phyloP scores from a whole-genome alignment of 2,888 invertebrate species.

The Athalia circularis region DNA sequence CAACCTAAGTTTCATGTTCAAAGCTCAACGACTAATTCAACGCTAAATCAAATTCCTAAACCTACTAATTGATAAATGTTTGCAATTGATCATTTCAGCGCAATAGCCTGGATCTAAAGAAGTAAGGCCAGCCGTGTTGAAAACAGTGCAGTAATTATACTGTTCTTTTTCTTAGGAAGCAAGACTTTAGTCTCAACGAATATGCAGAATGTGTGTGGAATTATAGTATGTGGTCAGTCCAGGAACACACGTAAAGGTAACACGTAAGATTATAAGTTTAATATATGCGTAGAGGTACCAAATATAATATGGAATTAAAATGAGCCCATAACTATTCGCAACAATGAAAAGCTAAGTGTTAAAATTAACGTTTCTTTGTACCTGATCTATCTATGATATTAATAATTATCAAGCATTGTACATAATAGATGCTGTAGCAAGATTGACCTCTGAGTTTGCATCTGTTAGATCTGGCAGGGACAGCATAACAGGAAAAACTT shows the following conservation, averaged over 20 bases:
- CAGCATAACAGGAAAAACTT: constrained; percentile 70
- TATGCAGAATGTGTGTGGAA: constrained; percentile 14
- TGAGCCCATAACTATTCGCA: constrained; percentile 9
- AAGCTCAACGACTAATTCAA: too few relatives aligned
- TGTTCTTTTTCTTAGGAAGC: background rate
- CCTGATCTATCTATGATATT: background rate
- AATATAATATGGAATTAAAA: constrained; percentile 10
- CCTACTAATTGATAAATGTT: too few relatives aligned
- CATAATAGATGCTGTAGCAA: constrained; percentile 71
- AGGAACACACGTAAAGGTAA: background rate
- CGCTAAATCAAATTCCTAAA: too few relatives aligned
- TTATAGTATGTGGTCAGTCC: constrained; percentile 2
- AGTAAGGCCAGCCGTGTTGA: constrained; percentile 1
- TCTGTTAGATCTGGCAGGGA: constrained; percentile 70
- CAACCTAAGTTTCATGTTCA: too few relatives aligned
- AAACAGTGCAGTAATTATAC: background rate
- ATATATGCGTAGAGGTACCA: background rate
- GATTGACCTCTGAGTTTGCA: constrained; percentile 66
- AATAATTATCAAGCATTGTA: constrained; percentile 57
- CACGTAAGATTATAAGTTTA: constrained; percentile 16
- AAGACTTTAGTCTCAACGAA: background rate
- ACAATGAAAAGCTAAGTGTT: constrained; percentile 12
- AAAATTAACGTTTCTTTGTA: background rate
- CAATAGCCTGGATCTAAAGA: background rate
- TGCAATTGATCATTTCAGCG: too few relatives aligned